A percentile compares a stretch with the other conserved stretches of the same genome.
These are phyloP conservation scores for Bugula neritina DNA, from an alignment of 2,888 invertebrate genomes.

Conservation along the genomic window DNA sequence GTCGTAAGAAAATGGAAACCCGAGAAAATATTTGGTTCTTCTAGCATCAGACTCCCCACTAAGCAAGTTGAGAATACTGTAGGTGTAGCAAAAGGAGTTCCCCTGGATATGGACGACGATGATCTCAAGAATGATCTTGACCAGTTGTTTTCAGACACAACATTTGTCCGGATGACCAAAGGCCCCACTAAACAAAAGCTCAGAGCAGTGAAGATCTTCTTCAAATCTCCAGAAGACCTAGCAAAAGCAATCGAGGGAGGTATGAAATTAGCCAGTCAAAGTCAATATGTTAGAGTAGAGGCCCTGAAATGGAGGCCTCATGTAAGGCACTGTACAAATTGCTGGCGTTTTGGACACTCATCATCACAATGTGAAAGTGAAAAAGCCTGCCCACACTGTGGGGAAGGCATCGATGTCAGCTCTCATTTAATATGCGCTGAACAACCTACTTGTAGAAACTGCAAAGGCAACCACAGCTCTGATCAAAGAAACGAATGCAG, in stretches of 20 bases:
- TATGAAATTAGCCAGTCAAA: not conserved
- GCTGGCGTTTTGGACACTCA: constrained; percentile 16
- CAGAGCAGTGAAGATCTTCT: constrained; percentile 2
- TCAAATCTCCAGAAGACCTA: not conserved
- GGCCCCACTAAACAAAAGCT: constrained; percentile 16
- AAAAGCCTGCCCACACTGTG: constrained; percentile 1
- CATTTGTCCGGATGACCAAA: not conserved
- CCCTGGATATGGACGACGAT: constrained; percentile 2
- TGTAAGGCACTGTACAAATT: constrained; percentile 16
- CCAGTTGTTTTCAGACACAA: not conserved
- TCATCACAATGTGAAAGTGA: not conserved
- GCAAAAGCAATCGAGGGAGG: not conserved
- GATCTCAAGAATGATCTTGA: constrained; percentile 1
- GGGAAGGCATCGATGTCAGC: not conserved
- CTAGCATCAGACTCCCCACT: not conserved
- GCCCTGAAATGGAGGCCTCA: constrained; percentile 2
- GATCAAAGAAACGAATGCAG: constrained; percentile 8
- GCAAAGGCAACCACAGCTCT: not conserved
- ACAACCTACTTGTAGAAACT: not conserved
- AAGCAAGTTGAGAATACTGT: not conserved
- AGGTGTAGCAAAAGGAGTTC: constrained; percentile 5
- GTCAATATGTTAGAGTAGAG: constrained; percentile 19
- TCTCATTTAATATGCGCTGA: constrained; percentile 1
- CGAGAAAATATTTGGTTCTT: constrained; percentile 11
- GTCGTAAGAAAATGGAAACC: not conserved